Conservation (phyloP, 2,888 invertebrate species). For the Thera obeliscata region DNA sequence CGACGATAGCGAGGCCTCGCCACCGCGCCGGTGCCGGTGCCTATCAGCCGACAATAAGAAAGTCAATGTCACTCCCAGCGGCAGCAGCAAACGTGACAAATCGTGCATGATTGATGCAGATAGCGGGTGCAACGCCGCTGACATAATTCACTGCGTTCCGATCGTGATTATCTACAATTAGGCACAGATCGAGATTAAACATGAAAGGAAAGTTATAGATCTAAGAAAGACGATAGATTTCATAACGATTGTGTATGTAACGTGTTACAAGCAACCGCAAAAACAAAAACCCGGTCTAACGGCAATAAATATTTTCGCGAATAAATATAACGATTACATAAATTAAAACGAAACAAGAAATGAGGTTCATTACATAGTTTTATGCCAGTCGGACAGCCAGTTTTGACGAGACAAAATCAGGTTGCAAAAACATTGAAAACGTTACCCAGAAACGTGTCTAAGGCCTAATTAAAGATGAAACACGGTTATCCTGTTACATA, state of each 20-base stretch:
- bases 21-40: conserved; percentile 23
- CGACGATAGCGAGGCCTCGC: conserved; percentile 43
- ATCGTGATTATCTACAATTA: conserved; percentile 36
- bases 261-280: conserved; percentile 17
- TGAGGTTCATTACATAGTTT: conserved; percentile 44
- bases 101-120: conserved; percentile 51
- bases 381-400: conserved; percentile 36
- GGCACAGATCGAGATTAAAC: conserved; percentile 23
- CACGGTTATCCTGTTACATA: conserved; percentile 68
- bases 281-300: conserved; percentile 34
- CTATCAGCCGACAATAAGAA: conserved; percentile 73
- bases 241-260: conserved; percentile 8
- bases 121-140: conserved; percentile 38
- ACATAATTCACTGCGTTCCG: conserved; percentile 37
- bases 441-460: conserved; percentile 56
- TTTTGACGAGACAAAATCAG: conserved; percentile 38
- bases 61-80: conserved; percentile 76
- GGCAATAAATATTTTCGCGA: conserved; percentile 35
- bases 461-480: conserved; percentile 65
- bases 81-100: conserved; percentile 64
- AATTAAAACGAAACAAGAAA: conserved; percentile 37
- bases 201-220: conserved; percentile 28
- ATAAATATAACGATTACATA: conserved; percentile 38
- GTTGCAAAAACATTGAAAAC: conserved; percentile 62
- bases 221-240: conserved; percentile 15